Evolutionary conservation across 1,140 invertebrate genomes (phyloP), one percentile per base, ranked within the genome.

Genomic region (Pomacea maculata): DNA sequence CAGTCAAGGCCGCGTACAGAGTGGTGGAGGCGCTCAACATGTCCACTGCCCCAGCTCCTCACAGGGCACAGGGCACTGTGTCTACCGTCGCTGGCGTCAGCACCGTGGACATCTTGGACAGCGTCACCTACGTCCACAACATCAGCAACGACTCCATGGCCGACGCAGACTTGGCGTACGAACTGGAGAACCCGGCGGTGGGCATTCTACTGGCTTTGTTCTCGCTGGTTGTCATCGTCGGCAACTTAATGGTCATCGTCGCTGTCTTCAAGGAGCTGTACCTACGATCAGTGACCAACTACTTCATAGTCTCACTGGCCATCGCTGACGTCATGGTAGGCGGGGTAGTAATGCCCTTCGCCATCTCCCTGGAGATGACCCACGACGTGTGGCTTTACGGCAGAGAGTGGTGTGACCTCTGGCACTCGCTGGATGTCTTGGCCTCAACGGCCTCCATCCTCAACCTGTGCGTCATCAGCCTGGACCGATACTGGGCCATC

Each of bases 301-400:
- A 98, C 92, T 98, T 99, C 91, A 97, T 99, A 84, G 97, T 99
- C 0, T 99, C 97, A 12, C 91, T 99, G 79, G 98, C 98, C 1
- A 96, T 98, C n/a, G 97, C 98, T 1, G 98, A 99, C 90, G 93
- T 99, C n/a, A 96, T 97, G 14, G 97, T 99, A 0, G 98, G 98
- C 0, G 94, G 98, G 73, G 92, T 99, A 25, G 98, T 99, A 34
- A 95, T 99, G 93, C 98, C 98, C 17, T 95, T 99, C 86, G 98
- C 98, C 91, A 96, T 99, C 11, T 96, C 96, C 73, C 97, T 98
- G 88, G 95, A 96, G 8, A 94, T 99, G 70, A 93, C 97, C 29
- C 92, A 95, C 79, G 78, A 84, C 25, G 21, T 95, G 55, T 99
- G 97, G 97, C 91, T 96, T 63, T 98, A 97, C 88, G 95, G 95